Evolutionary conservation across 2,797 vertebrate species (phyloP), one percentile per base, ranked within the genome.

Genomic region (Pseudomugil gertrudae): DNA sequence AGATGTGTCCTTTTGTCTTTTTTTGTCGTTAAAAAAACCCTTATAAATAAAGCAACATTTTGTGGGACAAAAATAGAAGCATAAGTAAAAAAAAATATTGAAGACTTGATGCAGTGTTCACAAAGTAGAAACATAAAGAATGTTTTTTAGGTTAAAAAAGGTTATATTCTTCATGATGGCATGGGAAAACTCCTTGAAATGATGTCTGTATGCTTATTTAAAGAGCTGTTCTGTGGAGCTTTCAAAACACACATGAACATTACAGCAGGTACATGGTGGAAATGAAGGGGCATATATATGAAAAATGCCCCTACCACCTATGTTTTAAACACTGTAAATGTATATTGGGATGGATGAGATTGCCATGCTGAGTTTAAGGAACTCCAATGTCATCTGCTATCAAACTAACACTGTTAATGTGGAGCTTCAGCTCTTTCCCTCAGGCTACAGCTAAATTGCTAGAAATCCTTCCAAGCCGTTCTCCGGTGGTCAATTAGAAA

Each of bases 401-500:
- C 66, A 73, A 36, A 45, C 76, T 63, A 72, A 82, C 74, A 65
- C 50, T 17, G 63, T 84, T 76, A 79, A 66, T 73, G 71, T 78
- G 55, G 83, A 61, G 78, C 71, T 21, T 24, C 9, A 19, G 27
- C 69, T 79, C 2, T 1, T 72, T 74, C 61, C 71, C 66, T 74
- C 61, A 57, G 55, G 60, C 74, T 55, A 67, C 9, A 72, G 68
- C 75, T 70, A 27, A 74, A 88, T 68, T 9, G 48, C 74, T 63
- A 1, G 57, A 66, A 74, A 79, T 72, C 70, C 72, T 70, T 87
- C 80, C 77, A 29, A 29, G 54, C 60, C 29, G 8, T 63, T 62
- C 71, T 84, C 76, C 66, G 57, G 75, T 60, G 81, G 79, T 87
- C 87, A 89, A 80, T 89, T 85, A 87, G 63, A 72, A 70, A 67